These are phyloP conservation scores for Melanotaenia parkinsoni DNA, from an alignment of 2,797 vertebrate genomes.

Conservation along the genomic window DNA sequence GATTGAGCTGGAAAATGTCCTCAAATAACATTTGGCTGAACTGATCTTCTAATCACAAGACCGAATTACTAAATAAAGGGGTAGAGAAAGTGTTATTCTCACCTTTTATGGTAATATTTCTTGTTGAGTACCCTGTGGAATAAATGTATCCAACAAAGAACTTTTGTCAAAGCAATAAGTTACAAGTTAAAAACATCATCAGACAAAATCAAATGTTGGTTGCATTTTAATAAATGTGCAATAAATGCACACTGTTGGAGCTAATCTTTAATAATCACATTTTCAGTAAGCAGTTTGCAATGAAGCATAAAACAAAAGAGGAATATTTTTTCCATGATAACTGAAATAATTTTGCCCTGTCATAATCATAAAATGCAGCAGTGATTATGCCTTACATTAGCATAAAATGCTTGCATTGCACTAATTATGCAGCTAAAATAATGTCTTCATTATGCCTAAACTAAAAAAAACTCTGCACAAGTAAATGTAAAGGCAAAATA, in stretches of 20 bases:
- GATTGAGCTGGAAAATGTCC: slow-evolving; percentile 18
- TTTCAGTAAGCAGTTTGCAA: background rate
- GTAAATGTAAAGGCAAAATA: slow-evolving; percentile 12
- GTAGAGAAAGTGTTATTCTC: too few species aligned
- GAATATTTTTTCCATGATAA: slow-evolving; percentile 6
- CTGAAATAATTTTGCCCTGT: slow-evolving; percentile 30
- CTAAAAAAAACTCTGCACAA: slow-evolving; percentile 25
- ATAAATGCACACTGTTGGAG: background rate
- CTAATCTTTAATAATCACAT: background rate
- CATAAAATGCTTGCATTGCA: slow-evolving; percentile 55
- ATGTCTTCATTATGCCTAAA: slow-evolving; percentile 67
- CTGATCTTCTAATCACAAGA: background rate
- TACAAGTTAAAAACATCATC: too few species aligned
- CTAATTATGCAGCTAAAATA: slow-evolving; percentile 60
- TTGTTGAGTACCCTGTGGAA: too few species aligned
- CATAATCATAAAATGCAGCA: slow-evolving; percentile 30
- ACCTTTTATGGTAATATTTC: too few species aligned
- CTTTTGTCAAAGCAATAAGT: too few species aligned
- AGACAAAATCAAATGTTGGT: background rate
- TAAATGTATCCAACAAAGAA: too few species aligned
- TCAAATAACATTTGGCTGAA: background rate
- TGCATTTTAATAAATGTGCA: background rate
- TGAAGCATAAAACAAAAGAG: slow-evolving; percentile 13
- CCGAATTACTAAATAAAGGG: too few species aligned
- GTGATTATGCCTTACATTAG: slow-evolving; percentile 58